These are phyloP conservation scores for Cryptoprocta ferox DNA, from an alignment of 2,797 vertebrate species.

Conservation along the genomic window DNA sequence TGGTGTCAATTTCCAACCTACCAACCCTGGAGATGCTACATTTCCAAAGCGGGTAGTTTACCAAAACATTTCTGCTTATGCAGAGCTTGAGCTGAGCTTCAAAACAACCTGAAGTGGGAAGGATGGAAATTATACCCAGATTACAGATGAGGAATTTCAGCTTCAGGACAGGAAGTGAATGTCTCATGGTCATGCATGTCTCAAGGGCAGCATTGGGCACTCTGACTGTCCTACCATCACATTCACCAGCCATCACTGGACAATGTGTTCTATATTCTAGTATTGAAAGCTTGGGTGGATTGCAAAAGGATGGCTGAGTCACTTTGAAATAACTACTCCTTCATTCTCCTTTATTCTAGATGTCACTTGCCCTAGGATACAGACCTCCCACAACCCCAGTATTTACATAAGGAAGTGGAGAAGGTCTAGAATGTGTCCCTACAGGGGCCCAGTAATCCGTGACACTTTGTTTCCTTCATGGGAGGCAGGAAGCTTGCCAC, in stretches of 20 bases:
- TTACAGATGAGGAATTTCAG: not conserved
- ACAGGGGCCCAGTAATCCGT: not conserved
- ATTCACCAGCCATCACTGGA: not conserved
- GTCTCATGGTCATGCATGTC: not conserved
- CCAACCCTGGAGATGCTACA: not conserved
- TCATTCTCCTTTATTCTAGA: not conserved
- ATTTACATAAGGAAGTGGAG: not conserved
- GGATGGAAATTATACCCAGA: not conserved
- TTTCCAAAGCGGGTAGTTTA: not conserved
- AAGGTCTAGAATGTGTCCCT: not conserved
- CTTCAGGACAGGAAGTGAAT: not conserved
- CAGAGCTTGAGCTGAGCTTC: not conserved
- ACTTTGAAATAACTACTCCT: not conserved
- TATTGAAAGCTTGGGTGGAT: not conserved
- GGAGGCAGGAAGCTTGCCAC: not conserved
- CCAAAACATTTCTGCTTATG: not conserved
- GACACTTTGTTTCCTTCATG: not conserved
- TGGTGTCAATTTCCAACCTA: not conserved
- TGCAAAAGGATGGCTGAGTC: not conserved
- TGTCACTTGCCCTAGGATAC: not conserved
- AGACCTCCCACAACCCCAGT: not conserved
- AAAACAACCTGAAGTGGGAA: not conserved
- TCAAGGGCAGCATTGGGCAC: not conserved
- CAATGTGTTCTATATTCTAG: not conserved
- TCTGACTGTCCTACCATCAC: not conserved